These are phyloP conservation scores for Porites lutea DNA, from an alignment of 64 coral and sea anemone genomes.

Conservation along the genomic window DNA sequence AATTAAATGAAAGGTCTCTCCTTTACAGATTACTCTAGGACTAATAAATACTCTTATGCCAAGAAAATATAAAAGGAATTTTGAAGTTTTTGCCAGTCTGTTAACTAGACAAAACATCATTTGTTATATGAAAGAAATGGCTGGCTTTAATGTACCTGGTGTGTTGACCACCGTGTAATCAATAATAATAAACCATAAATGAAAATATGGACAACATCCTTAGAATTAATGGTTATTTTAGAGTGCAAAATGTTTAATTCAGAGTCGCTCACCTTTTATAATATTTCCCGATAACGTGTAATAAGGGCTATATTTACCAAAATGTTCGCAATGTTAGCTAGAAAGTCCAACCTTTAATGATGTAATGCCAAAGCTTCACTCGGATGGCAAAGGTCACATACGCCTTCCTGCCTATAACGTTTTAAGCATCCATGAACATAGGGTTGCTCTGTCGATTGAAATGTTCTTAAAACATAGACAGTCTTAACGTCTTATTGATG, in stretches of 20 bases:
- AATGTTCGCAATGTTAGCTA: neutral
- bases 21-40: too few relatives aligned
- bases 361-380: neutral
- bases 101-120: neutral
- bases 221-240: neutral
- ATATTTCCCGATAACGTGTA: neutral
- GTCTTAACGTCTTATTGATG: too few relatives aligned
- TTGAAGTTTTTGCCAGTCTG: too few relatives aligned
- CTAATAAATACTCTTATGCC: neutral
- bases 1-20: too few relatives aligned
- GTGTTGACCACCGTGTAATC: neutral
- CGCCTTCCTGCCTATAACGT: neutral
- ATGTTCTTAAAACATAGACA: too few relatives aligned
- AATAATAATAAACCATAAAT: neutral
- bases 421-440: neutral
- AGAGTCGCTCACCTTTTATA: neutral
- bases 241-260: neutral
- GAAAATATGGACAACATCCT: neutral
- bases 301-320: neutral
- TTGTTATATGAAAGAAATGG: neutral
- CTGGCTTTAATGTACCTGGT: neutral
- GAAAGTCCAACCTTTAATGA: neutral
- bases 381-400: conserved; percentile 19
- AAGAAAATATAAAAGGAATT: neutral
- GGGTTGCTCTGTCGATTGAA: too few relatives aligned